These are phyloP conservation scores for Geococcyx californianus DNA, from an alignment of 2,113 vertebrate genomes.

Conservation along the genomic window DNA sequence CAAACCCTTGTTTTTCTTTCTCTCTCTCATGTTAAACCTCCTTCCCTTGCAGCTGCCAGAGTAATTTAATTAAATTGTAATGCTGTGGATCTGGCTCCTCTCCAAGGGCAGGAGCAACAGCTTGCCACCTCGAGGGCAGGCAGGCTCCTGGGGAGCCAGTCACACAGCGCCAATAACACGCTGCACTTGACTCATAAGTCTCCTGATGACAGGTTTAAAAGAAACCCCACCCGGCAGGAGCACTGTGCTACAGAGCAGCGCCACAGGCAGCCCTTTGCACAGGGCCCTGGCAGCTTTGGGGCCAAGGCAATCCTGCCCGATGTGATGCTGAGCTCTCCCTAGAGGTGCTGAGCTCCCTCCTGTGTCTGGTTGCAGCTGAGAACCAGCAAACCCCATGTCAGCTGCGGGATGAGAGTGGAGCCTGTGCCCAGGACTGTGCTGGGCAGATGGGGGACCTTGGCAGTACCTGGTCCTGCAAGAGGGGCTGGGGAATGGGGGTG, in stretches of 20 bases:
- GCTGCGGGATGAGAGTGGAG: not conserved
- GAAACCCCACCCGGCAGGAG: not conserved
- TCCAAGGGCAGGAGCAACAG: constrained; percentile 51
- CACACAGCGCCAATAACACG: not conserved
- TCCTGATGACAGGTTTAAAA: not conserved
- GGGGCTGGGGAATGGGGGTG: too few species aligned
- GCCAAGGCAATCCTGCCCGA: fast-evolving
- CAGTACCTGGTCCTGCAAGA: not conserved
- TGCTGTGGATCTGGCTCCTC: not conserved
- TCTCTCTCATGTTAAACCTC: not conserved
- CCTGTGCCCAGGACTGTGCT: not conserved
- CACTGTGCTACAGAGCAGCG: not conserved
- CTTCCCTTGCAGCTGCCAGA: not conserved
- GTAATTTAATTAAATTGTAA: constrained; percentile 26
- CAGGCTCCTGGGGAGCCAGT: not conserved
- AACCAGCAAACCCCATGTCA: not conserved
- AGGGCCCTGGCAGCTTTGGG: not conserved
- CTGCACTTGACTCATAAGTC: not conserved
- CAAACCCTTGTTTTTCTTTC: not conserved
- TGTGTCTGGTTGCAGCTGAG: not conserved
- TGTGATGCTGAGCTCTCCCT: not conserved
- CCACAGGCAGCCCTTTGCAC: not conserved
- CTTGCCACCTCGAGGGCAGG: constrained; percentile 41
- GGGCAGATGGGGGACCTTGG: not conserved
- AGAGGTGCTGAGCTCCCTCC: not conserved